Evolutionary conservation across 2,113 vertebrate genomes (phyloP).

Genomic region (Theristicus caerulescens): DNA sequence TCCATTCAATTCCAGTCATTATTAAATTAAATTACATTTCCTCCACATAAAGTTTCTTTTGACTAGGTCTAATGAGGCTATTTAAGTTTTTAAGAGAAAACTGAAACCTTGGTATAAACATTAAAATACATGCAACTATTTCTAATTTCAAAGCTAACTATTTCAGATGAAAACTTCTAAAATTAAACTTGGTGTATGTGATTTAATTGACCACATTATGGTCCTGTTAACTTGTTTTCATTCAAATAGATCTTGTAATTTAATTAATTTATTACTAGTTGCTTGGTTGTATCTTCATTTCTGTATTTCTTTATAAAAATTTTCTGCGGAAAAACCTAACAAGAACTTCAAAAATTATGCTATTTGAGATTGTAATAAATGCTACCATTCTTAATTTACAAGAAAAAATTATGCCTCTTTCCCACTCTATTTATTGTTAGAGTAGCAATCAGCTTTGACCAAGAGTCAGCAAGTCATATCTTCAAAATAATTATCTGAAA

Average conservation of each 20-base stretch:
- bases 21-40: background rate
- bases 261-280: background rate
- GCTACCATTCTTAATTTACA: background rate
- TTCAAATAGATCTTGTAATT: background rate
- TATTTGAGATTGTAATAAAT: background rate
- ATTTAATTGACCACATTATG: background rate
- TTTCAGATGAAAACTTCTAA: background rate
- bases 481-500: background rate
- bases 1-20: background rate
- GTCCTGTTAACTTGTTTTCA: background rate
- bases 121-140: background rate
- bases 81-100: background rate
- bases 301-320: background rate
- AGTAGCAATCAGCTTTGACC: background rate
- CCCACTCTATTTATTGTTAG: background rate
- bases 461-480: background rate
- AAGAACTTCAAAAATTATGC: background rate
- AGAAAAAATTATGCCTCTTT: background rate
- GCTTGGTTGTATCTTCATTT: background rate
- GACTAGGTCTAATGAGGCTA: background rate
- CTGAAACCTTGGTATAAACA: background rate
- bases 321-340: background rate
- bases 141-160: background rate
- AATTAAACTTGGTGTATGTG: background rate
- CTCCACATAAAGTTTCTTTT: background rate